Evolutionary conservation across 1,140 invertebrate genomes (phyloP).

Genomic region (Drosophila kikkawai): DNA sequence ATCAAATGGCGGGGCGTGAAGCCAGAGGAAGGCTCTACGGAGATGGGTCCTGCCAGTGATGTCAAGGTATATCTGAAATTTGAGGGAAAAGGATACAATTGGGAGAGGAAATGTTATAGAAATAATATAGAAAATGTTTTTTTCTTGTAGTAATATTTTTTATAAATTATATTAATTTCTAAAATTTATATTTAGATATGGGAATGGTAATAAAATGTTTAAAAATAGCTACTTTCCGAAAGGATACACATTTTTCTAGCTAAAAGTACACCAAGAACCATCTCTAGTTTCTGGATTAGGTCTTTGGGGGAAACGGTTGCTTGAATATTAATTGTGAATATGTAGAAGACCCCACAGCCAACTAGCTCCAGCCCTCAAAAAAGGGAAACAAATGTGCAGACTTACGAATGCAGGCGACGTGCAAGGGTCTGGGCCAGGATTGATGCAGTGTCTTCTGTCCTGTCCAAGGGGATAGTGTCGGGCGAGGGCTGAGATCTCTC

Average conservation of each 20-base stretch:
- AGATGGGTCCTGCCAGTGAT: constrained; percentile 17
- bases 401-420: constrained; percentile 81
- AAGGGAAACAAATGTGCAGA: constrained; percentile 78
- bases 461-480: background rate
- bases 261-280: background rate
- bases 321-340: constrained; percentile 82
- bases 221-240: background rate
- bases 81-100: background rate
- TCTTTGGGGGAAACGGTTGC: constrained; percentile 63
- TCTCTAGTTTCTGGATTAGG: background rate
- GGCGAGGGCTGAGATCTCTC: constrained; percentile 3
- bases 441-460: constrained; percentile 38
- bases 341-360: constrained; percentile 40
- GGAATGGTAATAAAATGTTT: background rate
- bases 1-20: constrained; percentile 79
- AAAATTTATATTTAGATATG: background rate
- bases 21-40: constrained; percentile 42
- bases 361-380: constrained; percentile 20
- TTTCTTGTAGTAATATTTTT: too few relatives aligned
- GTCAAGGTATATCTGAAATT: background rate
- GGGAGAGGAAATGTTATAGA: background rate
- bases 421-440: constrained; percentile 50
- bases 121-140: background rate
- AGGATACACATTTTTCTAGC: too few relatives aligned
- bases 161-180: too few relatives aligned